These are phyloP conservation scores for Lycaon pictus DNA, from an alignment of 2,113 vertebrate species.

Conservation along the genomic window DNA sequence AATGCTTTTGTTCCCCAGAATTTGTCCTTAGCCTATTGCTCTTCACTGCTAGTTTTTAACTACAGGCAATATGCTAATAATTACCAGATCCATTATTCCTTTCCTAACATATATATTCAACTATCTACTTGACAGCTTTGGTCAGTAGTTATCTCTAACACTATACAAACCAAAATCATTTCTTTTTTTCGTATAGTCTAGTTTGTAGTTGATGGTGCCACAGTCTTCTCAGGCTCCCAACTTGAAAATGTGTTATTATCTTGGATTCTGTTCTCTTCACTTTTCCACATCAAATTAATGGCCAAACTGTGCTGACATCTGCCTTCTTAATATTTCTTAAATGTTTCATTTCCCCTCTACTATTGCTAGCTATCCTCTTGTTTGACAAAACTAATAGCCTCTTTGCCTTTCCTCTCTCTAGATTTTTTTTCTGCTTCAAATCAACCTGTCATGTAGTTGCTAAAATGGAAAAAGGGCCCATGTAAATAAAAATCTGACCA, in stretches of 20 bases:
- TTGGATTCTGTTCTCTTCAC: background rate
- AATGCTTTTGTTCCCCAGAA: conserved; percentile 25
- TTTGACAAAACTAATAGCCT: conserved; percentile 19
- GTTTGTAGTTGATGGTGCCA: background rate
- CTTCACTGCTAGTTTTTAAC: conserved; percentile 41
- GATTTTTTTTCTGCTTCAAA: conserved; percentile 14
- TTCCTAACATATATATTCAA: background rate
- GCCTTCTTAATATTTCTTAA: background rate
- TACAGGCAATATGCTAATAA: background rate
- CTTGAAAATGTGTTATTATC: conserved; percentile 1
- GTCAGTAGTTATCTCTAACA: background rate
- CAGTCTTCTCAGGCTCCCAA: background rate
- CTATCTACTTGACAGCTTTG: background rate
- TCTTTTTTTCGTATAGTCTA: background rate
- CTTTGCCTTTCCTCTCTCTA: background rate
- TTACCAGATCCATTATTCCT: background rate
- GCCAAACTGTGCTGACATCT: background rate
- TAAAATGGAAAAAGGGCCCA: background rate
- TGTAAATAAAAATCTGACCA: background rate
- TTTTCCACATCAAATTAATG: background rate
- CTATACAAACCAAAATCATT: background rate
- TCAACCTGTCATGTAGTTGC: background rate
- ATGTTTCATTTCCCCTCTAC: background rate
- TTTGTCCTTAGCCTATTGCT: background rate
- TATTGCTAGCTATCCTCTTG: background rate